Conservation (phyloP, 1,140 invertebrate genomes). For the Leptonema lineaticorne region DNA sequence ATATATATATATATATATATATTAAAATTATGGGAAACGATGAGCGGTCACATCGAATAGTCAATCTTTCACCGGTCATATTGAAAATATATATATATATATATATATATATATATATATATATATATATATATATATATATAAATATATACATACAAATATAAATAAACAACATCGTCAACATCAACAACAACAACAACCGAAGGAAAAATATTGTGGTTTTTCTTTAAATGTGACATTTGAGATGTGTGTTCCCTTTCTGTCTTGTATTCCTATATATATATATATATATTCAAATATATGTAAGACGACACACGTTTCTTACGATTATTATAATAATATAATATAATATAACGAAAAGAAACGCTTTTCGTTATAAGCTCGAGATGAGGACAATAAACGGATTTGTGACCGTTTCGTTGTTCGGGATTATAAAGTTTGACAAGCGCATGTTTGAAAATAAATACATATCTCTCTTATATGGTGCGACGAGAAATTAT, state of each 20-base stretch:
- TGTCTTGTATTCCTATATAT: too few species aligned
- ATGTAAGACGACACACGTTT: constrained; percentile 35
- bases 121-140: too few species aligned
- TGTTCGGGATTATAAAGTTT: constrained; percentile 11
- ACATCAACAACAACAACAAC: constrained; percentile 6
- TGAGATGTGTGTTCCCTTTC: constrained; percentile 26
- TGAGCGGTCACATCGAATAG: neutral
- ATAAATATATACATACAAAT: neutral
- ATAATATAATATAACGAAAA: constrained; percentile 7
- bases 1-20: neutral
- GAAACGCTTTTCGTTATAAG: constrained; percentile 11
- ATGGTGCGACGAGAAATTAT: too few species aligned
- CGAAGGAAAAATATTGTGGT: constrained; percentile 34
- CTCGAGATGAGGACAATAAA: too few species aligned
- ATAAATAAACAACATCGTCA: neutral
- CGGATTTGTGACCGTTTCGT: constrained; percentile 31
- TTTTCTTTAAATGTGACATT: constrained; percentile 34
- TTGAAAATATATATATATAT: too few species aligned
- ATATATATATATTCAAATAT: too few species aligned
- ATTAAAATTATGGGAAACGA: neutral
- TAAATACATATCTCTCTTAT: too few species aligned
- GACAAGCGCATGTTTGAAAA: constrained; percentile 6
- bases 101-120: too few species aligned
- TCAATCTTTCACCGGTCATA: neutral
- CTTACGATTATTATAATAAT: too few species aligned